These are phyloP conservation scores for Ptycholaimellus sp. DNA, from an alignment of 2,888 invertebrate species.

Conservation along the genomic window DNA sequence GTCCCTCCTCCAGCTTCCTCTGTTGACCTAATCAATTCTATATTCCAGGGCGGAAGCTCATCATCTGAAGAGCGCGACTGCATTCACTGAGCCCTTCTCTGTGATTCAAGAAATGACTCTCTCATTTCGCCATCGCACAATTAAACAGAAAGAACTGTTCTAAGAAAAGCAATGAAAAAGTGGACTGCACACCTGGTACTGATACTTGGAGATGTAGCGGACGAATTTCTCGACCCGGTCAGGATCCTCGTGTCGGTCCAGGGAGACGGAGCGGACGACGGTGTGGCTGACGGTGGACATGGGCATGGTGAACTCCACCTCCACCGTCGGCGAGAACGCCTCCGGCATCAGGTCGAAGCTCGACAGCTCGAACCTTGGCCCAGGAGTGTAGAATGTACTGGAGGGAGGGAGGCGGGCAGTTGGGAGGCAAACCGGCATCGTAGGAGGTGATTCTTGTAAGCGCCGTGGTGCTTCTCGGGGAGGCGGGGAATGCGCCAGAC, in stretches of 20 bases:
- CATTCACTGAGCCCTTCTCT: too few species aligned
- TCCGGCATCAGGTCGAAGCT: slow-evolving; percentile 92
- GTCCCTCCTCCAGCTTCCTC: too few species aligned
- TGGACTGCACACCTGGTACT: slow-evolving; percentile 85
- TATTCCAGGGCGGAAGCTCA: too few species aligned
- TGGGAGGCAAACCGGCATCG: slow-evolving; percentile 34
- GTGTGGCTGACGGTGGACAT: slow-evolving; percentile 77
- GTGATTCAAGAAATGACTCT: too few species aligned
- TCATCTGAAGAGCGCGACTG: too few species aligned
- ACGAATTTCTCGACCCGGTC: slow-evolving; percentile 95
- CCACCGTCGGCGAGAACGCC: slow-evolving; percentile 57
- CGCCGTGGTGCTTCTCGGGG: slow-evolving; percentile 95
- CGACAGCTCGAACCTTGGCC: slow-evolving; percentile 76
- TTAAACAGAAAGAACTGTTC: too few species aligned
- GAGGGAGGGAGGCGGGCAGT: too few species aligned
- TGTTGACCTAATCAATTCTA: too few species aligned
- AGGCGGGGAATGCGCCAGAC: slow-evolving; percentile 93
- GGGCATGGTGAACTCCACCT: slow-evolving; percentile 95
- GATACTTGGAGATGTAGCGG: slow-evolving; percentile 75
- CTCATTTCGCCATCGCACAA: too few species aligned
- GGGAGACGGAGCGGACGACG: slow-evolving; percentile 58
- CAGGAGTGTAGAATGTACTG: too few species aligned
- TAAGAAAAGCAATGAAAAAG: too few species aligned
- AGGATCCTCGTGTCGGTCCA: slow-evolving; percentile 33
- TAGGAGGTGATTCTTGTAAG: slow-evolving; percentile 88